Evolutionary conservation across 1,140 invertebrate species (phyloP).

Genomic region (Zaprionus gabonicus): DNA sequence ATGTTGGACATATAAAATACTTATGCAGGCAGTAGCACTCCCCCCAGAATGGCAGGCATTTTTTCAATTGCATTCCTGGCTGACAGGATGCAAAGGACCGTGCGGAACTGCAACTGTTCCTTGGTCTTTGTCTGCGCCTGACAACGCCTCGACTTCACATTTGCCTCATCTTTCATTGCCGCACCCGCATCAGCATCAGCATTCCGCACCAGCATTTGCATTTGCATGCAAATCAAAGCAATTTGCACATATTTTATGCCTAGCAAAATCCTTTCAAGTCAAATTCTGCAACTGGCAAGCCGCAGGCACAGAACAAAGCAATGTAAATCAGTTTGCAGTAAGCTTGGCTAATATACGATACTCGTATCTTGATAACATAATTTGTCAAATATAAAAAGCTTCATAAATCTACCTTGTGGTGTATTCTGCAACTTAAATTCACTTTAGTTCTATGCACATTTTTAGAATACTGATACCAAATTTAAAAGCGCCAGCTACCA

Average conservation of each 20-base stretch:
- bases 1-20: background rate
- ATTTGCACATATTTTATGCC: conserved; percentile 28
- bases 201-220: conserved; percentile 4
- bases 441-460: background rate
- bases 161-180: background rate
- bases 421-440: background rate
- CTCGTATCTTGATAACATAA: background rate
- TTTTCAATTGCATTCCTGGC: conserved; percentile 42
- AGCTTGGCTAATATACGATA: too few relatives aligned
- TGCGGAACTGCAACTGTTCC: background rate
- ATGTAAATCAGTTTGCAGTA: background rate
- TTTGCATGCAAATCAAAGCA: conserved; percentile 38
- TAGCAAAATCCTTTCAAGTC: background rate
- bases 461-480: background rate
- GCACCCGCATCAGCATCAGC: background rate
- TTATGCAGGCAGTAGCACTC: background rate
- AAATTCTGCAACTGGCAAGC: background rate
- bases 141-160: background rate
- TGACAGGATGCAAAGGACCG: conserved; percentile 10
- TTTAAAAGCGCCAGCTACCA: background rate
- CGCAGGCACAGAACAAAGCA: background rate
- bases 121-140: background rate
- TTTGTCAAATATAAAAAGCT: background rate
- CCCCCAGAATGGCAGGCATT: conserved; percentile 22
- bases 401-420: background rate